phyloP scores from a whole-genome alignment of 2,113 vertebrate species.

The Eclectus roratus region DNA sequence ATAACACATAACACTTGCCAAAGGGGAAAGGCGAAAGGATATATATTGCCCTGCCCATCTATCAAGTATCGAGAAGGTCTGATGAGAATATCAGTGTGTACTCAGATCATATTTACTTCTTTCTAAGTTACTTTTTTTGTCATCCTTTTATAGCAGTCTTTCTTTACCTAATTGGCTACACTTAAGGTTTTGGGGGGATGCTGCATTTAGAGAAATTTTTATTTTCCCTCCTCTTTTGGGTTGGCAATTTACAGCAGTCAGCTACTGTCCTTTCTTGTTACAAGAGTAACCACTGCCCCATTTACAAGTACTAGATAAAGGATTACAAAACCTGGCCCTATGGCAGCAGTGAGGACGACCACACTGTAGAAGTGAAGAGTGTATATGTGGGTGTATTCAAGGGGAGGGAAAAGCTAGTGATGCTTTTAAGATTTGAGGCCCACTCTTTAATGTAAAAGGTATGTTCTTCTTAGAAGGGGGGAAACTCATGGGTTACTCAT shows the following conservation, averaged over 20 bases:
- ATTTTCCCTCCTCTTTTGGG: background rate
- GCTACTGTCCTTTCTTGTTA: background rate
- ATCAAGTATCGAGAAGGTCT: background rate
- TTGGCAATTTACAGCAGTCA: background rate
- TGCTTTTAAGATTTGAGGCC: background rate
- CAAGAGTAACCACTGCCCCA: background rate
- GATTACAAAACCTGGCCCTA: background rate
- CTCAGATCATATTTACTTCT: background rate
- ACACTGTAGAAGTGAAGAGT: background rate
- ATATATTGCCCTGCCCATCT: background rate
- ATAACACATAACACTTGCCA: background rate
- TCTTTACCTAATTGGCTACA: background rate
- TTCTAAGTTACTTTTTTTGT: background rate
- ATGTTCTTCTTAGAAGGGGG: background rate
- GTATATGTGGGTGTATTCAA: background rate
- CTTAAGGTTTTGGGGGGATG: background rate
- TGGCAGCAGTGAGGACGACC: background rate
- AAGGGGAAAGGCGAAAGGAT: background rate
- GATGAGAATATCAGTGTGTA: background rate
- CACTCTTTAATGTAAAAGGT: background rate
- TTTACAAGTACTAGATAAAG: background rate
- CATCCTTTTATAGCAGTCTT: background rate
- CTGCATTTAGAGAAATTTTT: background rate
- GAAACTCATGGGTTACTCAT: background rate
- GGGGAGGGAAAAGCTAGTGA: background rate